Evolutionary conservation across 2,113 vertebrate genomes (phyloP).

Genomic region (Hippoglossus stenolepis): DNA sequence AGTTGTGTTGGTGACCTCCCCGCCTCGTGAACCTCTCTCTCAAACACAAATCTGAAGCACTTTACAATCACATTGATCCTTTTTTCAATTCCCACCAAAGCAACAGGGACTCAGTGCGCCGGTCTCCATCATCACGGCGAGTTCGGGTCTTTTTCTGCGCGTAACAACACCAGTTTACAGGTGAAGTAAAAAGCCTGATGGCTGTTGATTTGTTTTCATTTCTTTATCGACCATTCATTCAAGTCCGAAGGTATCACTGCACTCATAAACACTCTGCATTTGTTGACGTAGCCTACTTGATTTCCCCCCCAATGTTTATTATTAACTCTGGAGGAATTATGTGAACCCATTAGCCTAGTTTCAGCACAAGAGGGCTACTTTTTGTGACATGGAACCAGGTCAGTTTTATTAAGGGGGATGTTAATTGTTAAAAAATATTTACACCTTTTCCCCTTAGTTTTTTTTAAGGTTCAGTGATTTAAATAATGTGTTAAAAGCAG

Average conservation of each 20-base stretch:
- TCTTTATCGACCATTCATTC: not conserved
- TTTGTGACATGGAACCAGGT: too few relatives aligned
- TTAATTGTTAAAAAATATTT: too few relatives aligned
- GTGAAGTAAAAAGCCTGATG: conserved; percentile 1
- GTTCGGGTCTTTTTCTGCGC: not conserved
- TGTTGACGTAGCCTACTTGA: too few relatives aligned
- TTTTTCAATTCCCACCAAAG: not conserved
- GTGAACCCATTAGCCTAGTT: not conserved
- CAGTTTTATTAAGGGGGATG: too few relatives aligned
- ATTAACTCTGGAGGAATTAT: not conserved
- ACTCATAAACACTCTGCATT: too few relatives aligned
- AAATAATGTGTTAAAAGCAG: too few relatives aligned
- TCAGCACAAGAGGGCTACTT: not conserved
- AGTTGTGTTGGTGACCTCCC: too few relatives aligned
- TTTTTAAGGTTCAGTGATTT: too few relatives aligned
- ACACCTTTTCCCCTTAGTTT: too few relatives aligned
- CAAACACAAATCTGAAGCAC: not conserved
- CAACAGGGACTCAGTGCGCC: not conserved
- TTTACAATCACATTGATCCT: too few relatives aligned
- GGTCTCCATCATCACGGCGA: conserved; percentile 26
- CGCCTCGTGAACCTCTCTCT: not conserved
- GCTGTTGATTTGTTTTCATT: not conserved
- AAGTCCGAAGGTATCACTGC: not conserved
- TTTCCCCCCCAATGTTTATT: too few relatives aligned
- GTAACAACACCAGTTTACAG: not conserved